Conservation (phyloP, 2,797 vertebrate genomes). For the Schizopygopsis pylzovi region DNA sequence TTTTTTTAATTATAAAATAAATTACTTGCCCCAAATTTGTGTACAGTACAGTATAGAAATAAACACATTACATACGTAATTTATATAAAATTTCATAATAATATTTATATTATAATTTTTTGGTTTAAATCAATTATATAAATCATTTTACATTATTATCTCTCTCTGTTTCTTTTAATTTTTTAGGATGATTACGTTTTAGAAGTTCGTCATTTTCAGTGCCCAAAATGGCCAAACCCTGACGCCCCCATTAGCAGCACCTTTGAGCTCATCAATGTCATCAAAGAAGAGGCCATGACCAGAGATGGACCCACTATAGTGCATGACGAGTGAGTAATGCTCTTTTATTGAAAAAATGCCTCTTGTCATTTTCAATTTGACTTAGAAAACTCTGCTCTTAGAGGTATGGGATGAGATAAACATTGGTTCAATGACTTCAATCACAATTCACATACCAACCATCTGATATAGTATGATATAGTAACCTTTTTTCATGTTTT, state of each 20-base stretch:
- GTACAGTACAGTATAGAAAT: background rate
- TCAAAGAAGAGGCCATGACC: slow-evolving; percentile 91
- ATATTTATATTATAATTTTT: background rate
- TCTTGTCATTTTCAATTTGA: background rate
- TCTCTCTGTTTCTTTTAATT: slow-evolving; percentile 1
- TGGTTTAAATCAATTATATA: background rate
- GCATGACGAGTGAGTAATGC: slow-evolving; percentile 88
- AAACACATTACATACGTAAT: background rate
- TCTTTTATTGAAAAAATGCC: background rate
- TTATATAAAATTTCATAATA: background rate
- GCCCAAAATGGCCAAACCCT: slow-evolving; percentile 95
- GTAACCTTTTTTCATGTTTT: background rate
- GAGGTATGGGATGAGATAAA: background rate
- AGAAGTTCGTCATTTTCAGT: slow-evolving; percentile 95
- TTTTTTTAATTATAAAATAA: background rate
- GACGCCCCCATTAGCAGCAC: slow-evolving; percentile 91
- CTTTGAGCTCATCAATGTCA: slow-evolving; percentile 93
- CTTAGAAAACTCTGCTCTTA: background rate
- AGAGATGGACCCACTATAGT: slow-evolving; percentile 93
- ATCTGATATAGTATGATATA: background rate
- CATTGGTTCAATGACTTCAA: background rate
- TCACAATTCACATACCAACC: no score
- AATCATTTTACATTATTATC: background rate
- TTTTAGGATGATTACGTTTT: slow-evolving; percentile 92
- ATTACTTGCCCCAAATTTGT: background rate